Conservation (phyloP, 2,113 vertebrate genomes). For the Phylloscopus trochiloides region DNA sequence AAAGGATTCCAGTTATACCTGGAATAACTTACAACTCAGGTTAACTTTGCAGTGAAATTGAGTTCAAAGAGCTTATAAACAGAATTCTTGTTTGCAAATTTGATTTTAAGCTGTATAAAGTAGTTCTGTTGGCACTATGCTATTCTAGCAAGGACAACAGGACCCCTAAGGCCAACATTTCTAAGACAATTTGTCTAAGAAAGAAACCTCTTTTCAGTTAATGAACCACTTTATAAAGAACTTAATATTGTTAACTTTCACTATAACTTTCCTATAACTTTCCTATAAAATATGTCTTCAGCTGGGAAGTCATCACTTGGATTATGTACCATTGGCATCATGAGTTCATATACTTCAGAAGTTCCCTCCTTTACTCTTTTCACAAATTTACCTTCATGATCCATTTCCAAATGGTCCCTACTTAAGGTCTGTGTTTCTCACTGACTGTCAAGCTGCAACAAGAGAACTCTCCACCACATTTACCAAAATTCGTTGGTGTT, state of each 20-base stretch:
- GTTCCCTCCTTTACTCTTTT: neutral
- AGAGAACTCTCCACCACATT: neutral
- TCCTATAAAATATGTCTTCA: neutral
- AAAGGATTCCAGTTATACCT: neutral
- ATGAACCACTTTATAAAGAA: neutral
- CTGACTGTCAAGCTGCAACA: neutral
- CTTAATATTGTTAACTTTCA: neutral
- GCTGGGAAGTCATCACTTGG: neutral
- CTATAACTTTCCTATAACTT: neutral
- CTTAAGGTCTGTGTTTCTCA: neutral
- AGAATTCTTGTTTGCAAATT: neutral
- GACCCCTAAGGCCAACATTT: neutral
- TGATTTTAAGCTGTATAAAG: neutral
- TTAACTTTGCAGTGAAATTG: constrained; percentile 6
- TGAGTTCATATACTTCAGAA: neutral
- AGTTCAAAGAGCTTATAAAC: neutral
- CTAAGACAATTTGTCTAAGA: neutral
- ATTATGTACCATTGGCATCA: neutral
- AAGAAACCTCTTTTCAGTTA: neutral
- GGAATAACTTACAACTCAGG: neutral
- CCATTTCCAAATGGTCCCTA: neutral
- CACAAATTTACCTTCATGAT: neutral
- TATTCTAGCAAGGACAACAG: neutral
- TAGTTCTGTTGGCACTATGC: neutral
- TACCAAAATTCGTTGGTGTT: neutral